These are phyloP conservation scores for Origma solitaria DNA, from an alignment of 2,113 vertebrate genomes.

Conservation along the genomic window DNA sequence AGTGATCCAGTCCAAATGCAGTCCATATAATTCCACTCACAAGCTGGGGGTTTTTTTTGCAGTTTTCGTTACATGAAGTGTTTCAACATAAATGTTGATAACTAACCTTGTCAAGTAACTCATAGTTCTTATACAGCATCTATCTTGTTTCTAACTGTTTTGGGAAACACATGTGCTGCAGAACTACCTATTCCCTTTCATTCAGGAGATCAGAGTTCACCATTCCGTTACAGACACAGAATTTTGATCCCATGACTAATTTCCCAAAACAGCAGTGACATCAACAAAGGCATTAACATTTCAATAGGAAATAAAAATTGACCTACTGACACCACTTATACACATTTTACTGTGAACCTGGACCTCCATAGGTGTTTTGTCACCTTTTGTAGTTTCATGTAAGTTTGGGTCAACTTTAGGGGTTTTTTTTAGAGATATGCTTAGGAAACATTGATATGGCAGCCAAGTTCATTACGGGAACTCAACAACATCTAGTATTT, in stretches of 20 bases:
- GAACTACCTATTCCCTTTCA: background rate
- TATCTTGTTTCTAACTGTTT: background rate
- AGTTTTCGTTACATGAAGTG: rapidly evolving
- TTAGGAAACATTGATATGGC: background rate
- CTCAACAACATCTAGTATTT: background rate
- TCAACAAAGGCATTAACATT: slow-evolving; percentile 60
- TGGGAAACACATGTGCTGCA: background rate
- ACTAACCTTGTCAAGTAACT: background rate
- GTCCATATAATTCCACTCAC: background rate
- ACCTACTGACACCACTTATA: background rate
- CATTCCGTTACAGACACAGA: background rate
- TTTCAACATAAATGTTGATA: background rate
- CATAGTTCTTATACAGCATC: background rate
- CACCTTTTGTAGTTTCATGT: background rate
- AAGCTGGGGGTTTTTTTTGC: background rate
- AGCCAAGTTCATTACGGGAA: background rate
- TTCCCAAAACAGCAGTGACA: slow-evolving; percentile 47
- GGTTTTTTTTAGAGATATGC: background rate
- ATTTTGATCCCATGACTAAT: slow-evolving; percentile 57
- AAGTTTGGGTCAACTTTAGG: background rate
- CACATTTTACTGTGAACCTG: background rate
- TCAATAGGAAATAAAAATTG: slow-evolving; percentile 65
- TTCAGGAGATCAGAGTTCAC: slow-evolving; percentile 13
- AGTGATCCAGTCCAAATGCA: background rate
- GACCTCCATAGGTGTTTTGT: background rate